Conservation (phyloP, 2,797 vertebrate genomes). For the Garrulus glandarius region DNA sequence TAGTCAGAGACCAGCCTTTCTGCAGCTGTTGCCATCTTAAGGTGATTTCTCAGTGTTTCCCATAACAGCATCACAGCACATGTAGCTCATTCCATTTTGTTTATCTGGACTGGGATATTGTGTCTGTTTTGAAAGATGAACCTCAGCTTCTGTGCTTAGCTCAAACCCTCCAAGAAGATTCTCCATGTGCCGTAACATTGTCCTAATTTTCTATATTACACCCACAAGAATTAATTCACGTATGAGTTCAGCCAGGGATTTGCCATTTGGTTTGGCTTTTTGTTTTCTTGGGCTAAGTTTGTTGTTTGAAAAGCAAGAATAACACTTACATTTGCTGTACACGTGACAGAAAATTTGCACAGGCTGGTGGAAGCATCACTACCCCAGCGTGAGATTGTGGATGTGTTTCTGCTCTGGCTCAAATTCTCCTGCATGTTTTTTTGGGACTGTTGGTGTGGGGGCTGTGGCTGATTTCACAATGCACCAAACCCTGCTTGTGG, state of each 20-base stretch:
- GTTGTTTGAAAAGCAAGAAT: neutral
- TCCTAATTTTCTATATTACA: neutral
- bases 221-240: neutral
- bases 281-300: neutral
- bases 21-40: neutral
- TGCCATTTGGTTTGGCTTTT: neutral
- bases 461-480: accelerated
- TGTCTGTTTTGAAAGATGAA: neutral
- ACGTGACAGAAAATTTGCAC: neutral
- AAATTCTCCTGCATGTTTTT: accelerated
- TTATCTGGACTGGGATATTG: neutral
- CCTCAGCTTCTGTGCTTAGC: neutral
- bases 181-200: neutral
- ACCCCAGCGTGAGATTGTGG: neutral
- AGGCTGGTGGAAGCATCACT: neutral
- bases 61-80: neutral
- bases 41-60: neutral
- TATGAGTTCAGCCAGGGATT: neutral
- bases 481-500: neutral
- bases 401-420: neutral
- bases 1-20: neutral
- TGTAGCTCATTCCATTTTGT: neutral
- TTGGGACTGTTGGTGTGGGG: accelerated
- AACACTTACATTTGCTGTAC: neutral
- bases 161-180: neutral